phyloP scores from a whole-genome alignment of 1,140 invertebrate genomes.

The Rhyzopertha dominica region DNA sequence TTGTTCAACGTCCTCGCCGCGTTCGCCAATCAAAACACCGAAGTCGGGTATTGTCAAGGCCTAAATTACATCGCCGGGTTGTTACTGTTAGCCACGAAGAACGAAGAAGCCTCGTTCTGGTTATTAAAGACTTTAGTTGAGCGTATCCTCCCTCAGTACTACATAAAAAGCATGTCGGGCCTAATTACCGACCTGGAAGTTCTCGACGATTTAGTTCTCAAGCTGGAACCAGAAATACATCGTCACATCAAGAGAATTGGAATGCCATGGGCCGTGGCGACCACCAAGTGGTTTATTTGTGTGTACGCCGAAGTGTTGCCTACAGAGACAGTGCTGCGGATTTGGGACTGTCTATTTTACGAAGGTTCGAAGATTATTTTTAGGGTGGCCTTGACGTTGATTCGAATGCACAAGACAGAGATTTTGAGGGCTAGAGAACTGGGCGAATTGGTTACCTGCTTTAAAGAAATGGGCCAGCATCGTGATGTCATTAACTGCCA shows the following conservation, averaged over 20 bases:
- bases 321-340: slow-evolving; percentile 82
- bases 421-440: slow-evolving; percentile 73
- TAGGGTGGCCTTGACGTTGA: slow-evolving; percentile 77
- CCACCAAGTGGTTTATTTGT: slow-evolving; percentile 93
- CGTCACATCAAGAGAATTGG: slow-evolving; percentile 69
- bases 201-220: slow-evolving; percentile 75
- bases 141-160: slow-evolving; percentile 76
- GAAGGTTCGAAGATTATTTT: slow-evolving; percentile 82
- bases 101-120: slow-evolving; percentile 90
- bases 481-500: slow-evolving; percentile 72
- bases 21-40: slow-evolving; percentile 82
- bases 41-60: slow-evolving; percentile 90
- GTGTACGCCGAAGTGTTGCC: slow-evolving; percentile 87
- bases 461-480: slow-evolving; percentile 71
- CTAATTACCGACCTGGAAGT: slow-evolving; percentile 83
- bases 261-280: slow-evolving; percentile 80
- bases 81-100: slow-evolving; percentile 76
- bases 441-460: slow-evolving; percentile 65
- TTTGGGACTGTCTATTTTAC: slow-evolving; percentile 94
- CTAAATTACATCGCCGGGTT: slow-evolving; percentile 89
- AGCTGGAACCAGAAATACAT: slow-evolving; percentile 73
- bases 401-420: slow-evolving; percentile 64
- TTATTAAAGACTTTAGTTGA: slow-evolving; percentile 82
- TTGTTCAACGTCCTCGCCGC: slow-evolving; percentile 81
- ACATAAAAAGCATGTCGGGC: slow-evolving; percentile 81